Base-by-base conservation (phyloP, 2,888 invertebrate genomes). In the Phorcus lineatus region DNA sequence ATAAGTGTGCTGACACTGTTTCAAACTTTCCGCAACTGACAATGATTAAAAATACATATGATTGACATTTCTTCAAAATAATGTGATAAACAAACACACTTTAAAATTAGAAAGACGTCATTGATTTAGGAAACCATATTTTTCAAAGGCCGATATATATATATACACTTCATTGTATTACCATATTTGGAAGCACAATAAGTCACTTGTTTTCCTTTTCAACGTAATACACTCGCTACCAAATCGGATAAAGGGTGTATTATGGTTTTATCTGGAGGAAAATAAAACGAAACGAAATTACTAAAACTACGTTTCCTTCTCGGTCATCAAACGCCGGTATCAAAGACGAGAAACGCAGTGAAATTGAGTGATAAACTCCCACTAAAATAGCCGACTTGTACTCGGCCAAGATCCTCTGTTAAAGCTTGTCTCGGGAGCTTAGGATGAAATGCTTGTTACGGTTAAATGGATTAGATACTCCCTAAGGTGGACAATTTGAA, bases 371-470 rank as follows among this genome's bases (percentile, higher is more conserved):
- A 31, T 77, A 55, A 36, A 77, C 77, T 36, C 36, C 24, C 74
- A 22, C n/a, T 74, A 74, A 74, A 47, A 47, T 74, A 74, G 52
- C 74, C 47, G 53, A 36, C 40, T 77, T 36, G 54, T 31, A n/a
- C 76, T 47, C 7, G 11, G 1, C 31, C 77, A 2, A 55, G n/a
- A 40, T 54, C 54, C 55, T 55, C 19, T 77, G 28, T 57, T 55
- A 28, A n/a, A 24, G 36, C 36, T 16, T 55, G 54, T 28, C 55
- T 19, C 55, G 54, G 47, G 74, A 55, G 78, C 52, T 53, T 24
- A 36, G 78, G 78, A 78, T 81, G 79, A 81, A 81, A 81, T 81
- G 81, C 62, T 78, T 81, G 81, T 81, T 81, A 81, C 75, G 74
- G 6, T 36, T 80, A 82, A 82, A 53, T 31, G n/a, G 79, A 78